A percentile compares a stretch with the other conserved stretches of the same genome.
Conservation (phyloP, 2,113 vertebrate species). For the Lathamus discolor region DNA sequence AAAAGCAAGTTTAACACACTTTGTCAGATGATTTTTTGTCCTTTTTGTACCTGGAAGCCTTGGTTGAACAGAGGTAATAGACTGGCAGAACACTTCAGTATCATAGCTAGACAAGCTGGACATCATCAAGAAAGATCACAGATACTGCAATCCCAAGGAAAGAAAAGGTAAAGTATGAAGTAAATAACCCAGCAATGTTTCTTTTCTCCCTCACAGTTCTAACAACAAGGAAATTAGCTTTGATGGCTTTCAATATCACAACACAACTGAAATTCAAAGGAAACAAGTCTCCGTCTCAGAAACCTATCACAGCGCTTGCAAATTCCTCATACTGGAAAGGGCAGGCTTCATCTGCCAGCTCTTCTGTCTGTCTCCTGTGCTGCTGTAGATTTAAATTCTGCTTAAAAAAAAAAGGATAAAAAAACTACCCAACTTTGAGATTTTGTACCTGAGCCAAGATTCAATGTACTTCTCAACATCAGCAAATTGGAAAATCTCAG, state of each 20-base stretch:
- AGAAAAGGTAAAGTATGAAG: neutral
- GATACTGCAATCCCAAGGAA: neutral
- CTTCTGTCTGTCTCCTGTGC: slow-evolving; percentile 1
- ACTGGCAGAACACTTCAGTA: neutral
- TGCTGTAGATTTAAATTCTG: slow-evolving; percentile 23
- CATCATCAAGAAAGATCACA: neutral
- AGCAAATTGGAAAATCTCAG: slow-evolving; percentile 57
- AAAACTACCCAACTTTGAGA: neutral
- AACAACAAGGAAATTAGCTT: neutral
- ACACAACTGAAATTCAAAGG: neutral
- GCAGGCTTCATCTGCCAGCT: neutral
- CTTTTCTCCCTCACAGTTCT: neutral
- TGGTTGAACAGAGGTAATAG: neutral
- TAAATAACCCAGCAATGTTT: neutral
- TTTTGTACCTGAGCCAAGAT: slow-evolving; percentile 29
- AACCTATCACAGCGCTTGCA: neutral
- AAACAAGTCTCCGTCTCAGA: neutral
- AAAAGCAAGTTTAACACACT: neutral
- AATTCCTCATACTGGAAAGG: neutral
- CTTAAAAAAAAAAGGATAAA: neutral
- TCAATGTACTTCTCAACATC: slow-evolving; percentile 18
- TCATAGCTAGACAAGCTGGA: neutral
- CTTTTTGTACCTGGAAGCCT: neutral
- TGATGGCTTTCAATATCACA: neutral
- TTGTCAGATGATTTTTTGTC: neutral